These are phyloP conservation scores for Drosophila hydei DNA, from an alignment of 1,140 invertebrate species.

Conservation along the genomic window DNA sequence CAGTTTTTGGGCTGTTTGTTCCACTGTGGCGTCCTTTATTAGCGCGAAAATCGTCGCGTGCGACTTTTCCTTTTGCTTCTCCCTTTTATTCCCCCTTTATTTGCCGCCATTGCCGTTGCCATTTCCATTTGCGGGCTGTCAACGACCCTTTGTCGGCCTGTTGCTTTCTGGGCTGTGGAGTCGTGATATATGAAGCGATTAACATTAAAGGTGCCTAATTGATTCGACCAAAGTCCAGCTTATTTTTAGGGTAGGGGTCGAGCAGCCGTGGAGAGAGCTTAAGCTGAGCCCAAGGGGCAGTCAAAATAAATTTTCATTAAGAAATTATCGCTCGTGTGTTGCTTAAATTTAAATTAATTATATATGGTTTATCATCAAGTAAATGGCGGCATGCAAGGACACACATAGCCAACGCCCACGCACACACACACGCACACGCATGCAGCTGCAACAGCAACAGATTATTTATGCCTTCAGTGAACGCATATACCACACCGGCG, in stretches of 20 bases:
- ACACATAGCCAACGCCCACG: slow-evolving; percentile 7
- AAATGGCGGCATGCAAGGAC: slow-evolving; percentile 49
- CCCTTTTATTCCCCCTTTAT: background rate
- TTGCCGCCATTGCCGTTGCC: slow-evolving; percentile 24
- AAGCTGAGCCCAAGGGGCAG: slow-evolving; percentile 1
- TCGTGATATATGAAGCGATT: slow-evolving; percentile 77
- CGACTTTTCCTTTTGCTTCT: slow-evolving; percentile 60
- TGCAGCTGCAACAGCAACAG: slow-evolving; percentile 50
- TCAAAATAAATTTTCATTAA: slow-evolving; percentile 52
- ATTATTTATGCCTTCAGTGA: slow-evolving; percentile 76
- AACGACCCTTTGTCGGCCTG: slow-evolving; percentile 62
- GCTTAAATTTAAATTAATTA: slow-evolving; percentile 74
- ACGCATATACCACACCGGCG: slow-evolving; percentile 37
- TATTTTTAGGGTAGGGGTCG: slow-evolving; percentile 3
- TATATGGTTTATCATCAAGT: slow-evolving; percentile 58
- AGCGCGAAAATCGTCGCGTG: slow-evolving; percentile 74
- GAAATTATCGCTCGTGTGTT: slow-evolving; percentile 64
- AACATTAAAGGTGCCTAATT: slow-evolving; percentile 76
- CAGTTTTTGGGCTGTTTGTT: slow-evolving; percentile 56
- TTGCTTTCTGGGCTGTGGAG: slow-evolving; percentile 46
- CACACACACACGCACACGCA: slow-evolving; percentile 19
- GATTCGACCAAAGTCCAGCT: slow-evolving; percentile 63
- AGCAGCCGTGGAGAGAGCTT: background rate
- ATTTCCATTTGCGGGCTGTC: slow-evolving; percentile 55
- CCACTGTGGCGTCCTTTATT: slow-evolving; percentile 27